phyloP scores from a whole-genome alignment of 2,888 invertebrate genomes.

The Drosophila bunnanda region DNA sequence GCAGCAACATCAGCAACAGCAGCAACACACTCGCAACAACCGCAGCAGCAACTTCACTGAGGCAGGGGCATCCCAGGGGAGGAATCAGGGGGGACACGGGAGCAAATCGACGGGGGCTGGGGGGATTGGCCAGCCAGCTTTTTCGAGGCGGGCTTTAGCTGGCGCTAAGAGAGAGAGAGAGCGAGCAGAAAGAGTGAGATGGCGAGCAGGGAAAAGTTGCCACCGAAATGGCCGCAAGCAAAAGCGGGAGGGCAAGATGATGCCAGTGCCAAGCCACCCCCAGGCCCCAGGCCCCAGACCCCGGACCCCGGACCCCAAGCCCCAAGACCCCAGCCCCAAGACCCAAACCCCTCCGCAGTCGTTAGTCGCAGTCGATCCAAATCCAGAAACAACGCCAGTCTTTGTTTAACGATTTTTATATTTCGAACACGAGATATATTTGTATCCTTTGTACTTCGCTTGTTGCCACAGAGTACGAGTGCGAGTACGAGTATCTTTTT shows the following conservation, averaged over 20 bases:
- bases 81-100: slow-evolving; percentile 1
- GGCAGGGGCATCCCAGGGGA: slow-evolving; percentile 1
- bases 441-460: slow-evolving; percentile 83
- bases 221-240: slow-evolving; percentile 51
- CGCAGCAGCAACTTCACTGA: slow-evolving; percentile 18
- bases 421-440: slow-evolving; percentile 82
- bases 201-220: slow-evolving; percentile 32
- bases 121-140: slow-evolving; percentile 42
- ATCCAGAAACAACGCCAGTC: slow-evolving; percentile 78
- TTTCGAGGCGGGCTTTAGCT: slow-evolving; percentile 51
- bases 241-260: slow-evolving; percentile 77
- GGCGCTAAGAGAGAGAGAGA: slow-evolving; percentile 43
- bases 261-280: slow-evolving; percentile 41
- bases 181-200: slow-evolving; percentile 41
- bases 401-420: slow-evolving; percentile 81
- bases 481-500: slow-evolving; percentile 16
- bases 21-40: slow-evolving; percentile 47
- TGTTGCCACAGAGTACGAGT: slow-evolving; percentile 69
- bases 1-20: slow-evolving; percentile 50
- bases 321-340: not conserved
- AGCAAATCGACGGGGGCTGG: slow-evolving; percentile 12
- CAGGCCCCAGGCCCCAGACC: not conserved
- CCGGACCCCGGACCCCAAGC: not conserved
- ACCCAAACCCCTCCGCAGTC: slow-evolving; percentile 35
- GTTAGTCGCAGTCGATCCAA: slow-evolving; percentile 71